Conservation (phyloP, 1,140 invertebrate genomes). For the Leucophenga varia region DNA sequence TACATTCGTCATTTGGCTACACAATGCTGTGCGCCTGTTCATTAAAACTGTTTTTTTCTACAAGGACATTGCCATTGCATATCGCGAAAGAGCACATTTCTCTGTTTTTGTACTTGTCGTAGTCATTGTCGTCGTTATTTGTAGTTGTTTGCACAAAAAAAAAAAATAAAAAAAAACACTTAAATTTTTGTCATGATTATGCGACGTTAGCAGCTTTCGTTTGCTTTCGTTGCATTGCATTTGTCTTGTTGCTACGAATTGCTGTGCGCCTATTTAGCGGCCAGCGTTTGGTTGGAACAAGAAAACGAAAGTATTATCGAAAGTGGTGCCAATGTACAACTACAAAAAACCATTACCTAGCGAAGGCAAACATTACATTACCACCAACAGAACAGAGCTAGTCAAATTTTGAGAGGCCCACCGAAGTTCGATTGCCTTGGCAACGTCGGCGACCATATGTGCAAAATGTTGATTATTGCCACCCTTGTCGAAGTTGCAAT, state of each 20-base stretch:
- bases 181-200: too few species aligned
- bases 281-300: constrained; percentile 55
- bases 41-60: constrained; percentile 51
- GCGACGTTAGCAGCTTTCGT: too few species aligned
- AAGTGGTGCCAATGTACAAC: background rate
- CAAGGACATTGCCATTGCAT: constrained; percentile 50
- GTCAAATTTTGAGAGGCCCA: constrained; percentile 14
- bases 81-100: constrained; percentile 14
- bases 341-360: constrained; percentile 9
- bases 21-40: constrained; percentile 33
- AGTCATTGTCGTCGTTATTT: background rate
- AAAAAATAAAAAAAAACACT: constrained; percentile 10
- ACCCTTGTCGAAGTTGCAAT: too few species aligned
- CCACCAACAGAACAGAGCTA: constrained; percentile 19
- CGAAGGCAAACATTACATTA: constrained; percentile 4
- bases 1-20: too few species aligned
- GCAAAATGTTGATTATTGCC: constrained; percentile 12
- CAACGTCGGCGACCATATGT: constrained; percentile 17
- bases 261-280: constrained; percentile 51
- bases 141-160: too few species aligned
- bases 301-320: constrained; percentile 55
- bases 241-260: constrained; percentile 12
- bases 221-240: too few species aligned
- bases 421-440: constrained; percentile 14
- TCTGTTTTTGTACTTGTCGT: background rate